phyloP scores from a whole-genome alignment of 2,797 vertebrate species.

The Dendrocincla fuliginosa region DNA sequence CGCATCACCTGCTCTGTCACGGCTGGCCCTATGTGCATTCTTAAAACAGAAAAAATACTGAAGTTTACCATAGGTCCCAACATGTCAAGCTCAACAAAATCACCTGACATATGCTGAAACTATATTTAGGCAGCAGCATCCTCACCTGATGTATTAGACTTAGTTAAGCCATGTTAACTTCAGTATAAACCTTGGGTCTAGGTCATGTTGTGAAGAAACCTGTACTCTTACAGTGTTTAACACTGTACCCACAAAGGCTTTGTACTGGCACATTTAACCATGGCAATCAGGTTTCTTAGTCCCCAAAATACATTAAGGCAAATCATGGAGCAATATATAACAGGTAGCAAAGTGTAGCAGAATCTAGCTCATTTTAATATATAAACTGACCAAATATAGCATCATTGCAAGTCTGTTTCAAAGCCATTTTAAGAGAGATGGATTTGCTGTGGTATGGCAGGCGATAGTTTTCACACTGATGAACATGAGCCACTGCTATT shows the following conservation, averaged over 20 bases:
- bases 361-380: neutral
- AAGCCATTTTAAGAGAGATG: neutral
- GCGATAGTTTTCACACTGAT: neutral
- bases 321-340: neutral
- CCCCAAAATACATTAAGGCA: neutral
- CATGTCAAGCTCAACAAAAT: neutral
- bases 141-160: neutral
- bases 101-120: neutral
- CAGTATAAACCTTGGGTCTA: neutral
- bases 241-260: fast-evolving
- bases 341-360: neutral
- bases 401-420: neutral
- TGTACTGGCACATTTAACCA: neutral
- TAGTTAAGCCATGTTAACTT: neutral
- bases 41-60: neutral
- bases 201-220: neutral
- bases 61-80: neutral
- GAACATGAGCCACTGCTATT: neutral
- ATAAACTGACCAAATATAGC: neutral
- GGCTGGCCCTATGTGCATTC: neutral
- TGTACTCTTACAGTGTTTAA: neutral
- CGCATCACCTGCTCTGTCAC: neutral
- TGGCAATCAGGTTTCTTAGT: neutral
- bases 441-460: neutral
- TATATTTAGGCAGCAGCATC: neutral